These are phyloP conservation scores for Dicycla oo DNA, from an alignment of 2,888 invertebrate genomes.

Conservation along the genomic window DNA sequence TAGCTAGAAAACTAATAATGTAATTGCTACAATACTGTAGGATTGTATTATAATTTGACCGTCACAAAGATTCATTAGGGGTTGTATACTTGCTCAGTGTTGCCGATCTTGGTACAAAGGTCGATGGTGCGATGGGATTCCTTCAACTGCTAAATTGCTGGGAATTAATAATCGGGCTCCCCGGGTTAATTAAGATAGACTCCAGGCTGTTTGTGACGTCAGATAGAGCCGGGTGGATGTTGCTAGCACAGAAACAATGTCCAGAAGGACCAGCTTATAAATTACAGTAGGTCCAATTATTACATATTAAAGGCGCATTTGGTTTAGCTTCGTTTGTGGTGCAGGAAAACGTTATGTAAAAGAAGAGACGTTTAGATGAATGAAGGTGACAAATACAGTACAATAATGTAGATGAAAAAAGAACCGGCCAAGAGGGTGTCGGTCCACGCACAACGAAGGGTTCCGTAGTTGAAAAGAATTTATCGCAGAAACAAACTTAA, in stretches of 20 bases:
- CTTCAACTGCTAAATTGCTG: conserved; percentile 73
- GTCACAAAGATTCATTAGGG: conserved; percentile 13
- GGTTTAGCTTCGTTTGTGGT: too few species aligned
- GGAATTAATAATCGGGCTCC: conserved; percentile 79
- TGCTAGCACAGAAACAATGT: conserved; percentile 19
- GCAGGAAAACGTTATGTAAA: too few species aligned
- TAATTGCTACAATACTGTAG: background rate
- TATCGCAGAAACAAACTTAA: too few species aligned
- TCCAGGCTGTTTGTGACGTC: conserved; percentile 70
- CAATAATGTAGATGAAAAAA: too few species aligned
- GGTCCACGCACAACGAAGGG: too few species aligned
- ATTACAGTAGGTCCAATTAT: background rate
- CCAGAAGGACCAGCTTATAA: conserved; percentile 38
- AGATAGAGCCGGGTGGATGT: conserved; percentile 61
- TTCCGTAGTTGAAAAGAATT: too few species aligned
- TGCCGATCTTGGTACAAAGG: conserved; percentile 61
- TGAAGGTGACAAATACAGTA: too few species aligned
- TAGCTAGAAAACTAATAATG: background rate
- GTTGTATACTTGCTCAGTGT: conserved; percentile 19
- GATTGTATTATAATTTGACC: conserved; percentile 9
- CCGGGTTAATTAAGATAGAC: conserved; percentile 77
- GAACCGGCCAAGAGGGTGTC: too few species aligned
- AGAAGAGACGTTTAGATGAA: too few species aligned
- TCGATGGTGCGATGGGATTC: conserved; percentile 64
- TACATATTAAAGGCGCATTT: too few species aligned